Base-by-base conservation (phyloP, 64 coral and sea anemone species). In the Stylophora pistillata region DNA sequence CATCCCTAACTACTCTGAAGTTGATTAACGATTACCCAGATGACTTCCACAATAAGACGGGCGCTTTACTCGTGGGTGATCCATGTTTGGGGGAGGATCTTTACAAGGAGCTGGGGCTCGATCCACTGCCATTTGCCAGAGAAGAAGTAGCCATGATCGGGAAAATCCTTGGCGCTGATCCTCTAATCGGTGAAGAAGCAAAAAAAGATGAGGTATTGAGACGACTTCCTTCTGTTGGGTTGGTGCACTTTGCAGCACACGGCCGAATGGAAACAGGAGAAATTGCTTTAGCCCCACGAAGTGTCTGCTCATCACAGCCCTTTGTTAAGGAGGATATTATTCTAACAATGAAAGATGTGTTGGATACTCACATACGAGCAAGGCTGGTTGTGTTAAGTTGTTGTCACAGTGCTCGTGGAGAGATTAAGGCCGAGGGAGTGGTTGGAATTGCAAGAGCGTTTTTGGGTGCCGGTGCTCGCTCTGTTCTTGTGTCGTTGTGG, bases 331-430 rank as follows among this genome's bases (percentile, higher is more conserved):
- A 74, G 1, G 69, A 87, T 13, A 55, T 16, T 23, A 72, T 87
- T 25, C 58, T 87, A 54, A 87, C 85, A 54, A 87, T 87, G 33
- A 74, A 21, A 15, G 85, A 87, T 30, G 53, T 55, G 18, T 34
- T 72, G 25, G 53, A 74, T 41, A 52, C 21, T 76, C 58, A 26
- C 56, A 56, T 87, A n/a, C 53, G 56, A 16, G 71, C 86, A 16
- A 53, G 73, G 25, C 72, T 87, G 16, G 86, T 87, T 17, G 86
- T 87, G 54, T 55, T 87, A 3, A 76, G 71, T 31, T 87, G 70
- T 33, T 87, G 86, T 58, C 82, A 70, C n/a, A 87, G 86, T 27
- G 86, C 23, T 33, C 70, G 53, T 87, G 86, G 72, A 3, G 86
- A 87, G 28, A 87, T 63, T 3, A 87, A 76, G 23, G 30, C 86